A percentile compares a stretch with the other conserved stretches of the same genome.
Evolutionary conservation across 2,888 invertebrate species (phyloP).

Genomic region (Epinotia demarniana): DNA sequence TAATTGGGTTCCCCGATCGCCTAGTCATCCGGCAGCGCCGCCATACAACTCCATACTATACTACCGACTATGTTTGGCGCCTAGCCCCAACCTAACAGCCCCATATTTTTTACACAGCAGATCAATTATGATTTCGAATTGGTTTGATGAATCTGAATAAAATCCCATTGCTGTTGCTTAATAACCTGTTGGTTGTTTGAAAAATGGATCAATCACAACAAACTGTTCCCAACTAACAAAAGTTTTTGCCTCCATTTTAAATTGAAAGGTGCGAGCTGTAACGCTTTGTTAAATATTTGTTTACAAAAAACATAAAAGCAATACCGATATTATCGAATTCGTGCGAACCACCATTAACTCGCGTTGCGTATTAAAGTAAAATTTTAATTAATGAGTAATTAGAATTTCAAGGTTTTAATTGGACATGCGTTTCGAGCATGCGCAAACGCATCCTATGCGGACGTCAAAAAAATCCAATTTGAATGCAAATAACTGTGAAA

Average conservation of each 20-base stretch:
- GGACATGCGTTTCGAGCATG: conserved; percentile 71
- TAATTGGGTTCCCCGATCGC: conserved; percentile 81
- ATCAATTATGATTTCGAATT: conserved; percentile 84
- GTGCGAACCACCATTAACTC: conserved; percentile 54
- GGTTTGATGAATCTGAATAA: conserved; percentile 84
- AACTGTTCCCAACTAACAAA: conserved; percentile 53
- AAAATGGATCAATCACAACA: conserved; percentile 76
- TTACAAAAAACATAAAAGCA: conserved; percentile 39
- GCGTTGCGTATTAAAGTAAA: conserved; percentile 38
- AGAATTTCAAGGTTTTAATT: conserved; percentile 63
- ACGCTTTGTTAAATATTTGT: conserved; percentile 44
- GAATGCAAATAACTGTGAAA: conserved; percentile 75
- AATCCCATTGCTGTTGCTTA: conserved; percentile 82
- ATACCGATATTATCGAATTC: conserved; percentile 44
- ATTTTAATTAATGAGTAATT: conserved; percentile 42
- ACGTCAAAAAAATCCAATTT: conserved; percentile 71
- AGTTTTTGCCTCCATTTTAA: conserved; percentile 42
- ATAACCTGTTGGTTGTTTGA: conserved; percentile 80
- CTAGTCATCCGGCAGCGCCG: conserved; percentile 67
- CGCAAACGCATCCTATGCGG: conserved; percentile 71
- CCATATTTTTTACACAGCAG: conserved; percentile 81
- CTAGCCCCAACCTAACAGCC: conserved; percentile 80
- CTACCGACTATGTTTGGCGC: conserved; percentile 72
- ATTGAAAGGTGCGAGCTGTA: conserved; percentile 41
- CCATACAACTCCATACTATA: conserved; percentile 77